Percentiles rank a stretch among this genome's conserved stretches.
phyloP scores from a whole-genome alignment of 2,113 vertebrate species.

The Asarcornis scutulata region DNA sequence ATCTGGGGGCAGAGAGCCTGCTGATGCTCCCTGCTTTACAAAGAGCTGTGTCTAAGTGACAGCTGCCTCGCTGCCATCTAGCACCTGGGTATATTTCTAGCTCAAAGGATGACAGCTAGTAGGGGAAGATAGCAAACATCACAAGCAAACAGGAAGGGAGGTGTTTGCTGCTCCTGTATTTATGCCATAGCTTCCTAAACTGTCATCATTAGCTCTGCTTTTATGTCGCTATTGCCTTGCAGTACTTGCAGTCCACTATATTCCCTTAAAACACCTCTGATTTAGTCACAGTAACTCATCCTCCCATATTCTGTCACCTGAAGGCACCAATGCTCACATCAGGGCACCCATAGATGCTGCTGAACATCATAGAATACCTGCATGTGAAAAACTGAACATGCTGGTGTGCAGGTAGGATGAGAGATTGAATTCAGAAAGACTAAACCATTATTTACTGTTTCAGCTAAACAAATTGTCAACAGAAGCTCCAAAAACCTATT shows the following conservation, averaged over 20 bases:
- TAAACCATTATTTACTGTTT: neutral
- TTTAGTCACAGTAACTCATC: neutral
- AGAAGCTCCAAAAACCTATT: neutral
- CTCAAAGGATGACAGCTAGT: neutral
- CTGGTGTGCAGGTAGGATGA: neutral
- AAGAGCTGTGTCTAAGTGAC: neutral
- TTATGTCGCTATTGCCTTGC: neutral
- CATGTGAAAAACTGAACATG: neutral
- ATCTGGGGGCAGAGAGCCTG: fast-evolving
- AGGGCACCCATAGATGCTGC: neutral
- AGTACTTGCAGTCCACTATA: neutral
- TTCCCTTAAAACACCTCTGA: neutral
- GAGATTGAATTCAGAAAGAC: neutral
- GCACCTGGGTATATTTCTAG: neutral
- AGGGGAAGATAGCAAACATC: neutral
- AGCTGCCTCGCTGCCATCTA: neutral
- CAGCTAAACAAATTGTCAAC: neutral
- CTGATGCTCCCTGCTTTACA: fast-evolving
- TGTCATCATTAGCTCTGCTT: neutral
- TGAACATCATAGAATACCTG: neutral
- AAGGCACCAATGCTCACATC: neutral
- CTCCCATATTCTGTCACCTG: neutral
- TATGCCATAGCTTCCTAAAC: neutral
- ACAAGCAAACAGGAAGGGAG: neutral
- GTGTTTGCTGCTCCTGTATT: neutral